Conservation (phyloP, 2,113 vertebrate genomes). For the Serilophus lunatus region DNA sequence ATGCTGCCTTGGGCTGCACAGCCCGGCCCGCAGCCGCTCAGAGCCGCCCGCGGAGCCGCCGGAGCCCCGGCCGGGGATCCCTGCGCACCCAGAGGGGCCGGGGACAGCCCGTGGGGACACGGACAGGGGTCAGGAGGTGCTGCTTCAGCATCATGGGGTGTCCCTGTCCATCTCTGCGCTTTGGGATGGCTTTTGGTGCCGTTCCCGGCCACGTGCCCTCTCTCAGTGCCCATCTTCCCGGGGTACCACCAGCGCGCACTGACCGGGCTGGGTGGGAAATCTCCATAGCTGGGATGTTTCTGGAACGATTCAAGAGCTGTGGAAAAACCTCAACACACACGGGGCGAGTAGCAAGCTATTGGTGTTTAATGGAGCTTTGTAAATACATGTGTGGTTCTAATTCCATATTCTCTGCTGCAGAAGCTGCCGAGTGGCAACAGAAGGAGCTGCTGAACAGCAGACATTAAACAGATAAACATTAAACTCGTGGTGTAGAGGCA, state of each 20-base stretch:
- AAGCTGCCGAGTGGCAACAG: background rate
- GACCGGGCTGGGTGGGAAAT: background rate
- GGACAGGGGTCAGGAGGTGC: background rate
- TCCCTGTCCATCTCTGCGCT: accelerated
- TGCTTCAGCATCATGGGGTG: background rate
- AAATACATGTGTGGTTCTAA: background rate
- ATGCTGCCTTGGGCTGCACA: slow-evolving; percentile 36
- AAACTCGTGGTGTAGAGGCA: background rate
- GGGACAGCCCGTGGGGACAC: background rate
- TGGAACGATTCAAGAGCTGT: accelerated
- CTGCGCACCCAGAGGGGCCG: accelerated
- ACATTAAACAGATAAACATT: background rate
- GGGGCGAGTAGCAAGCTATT: background rate
- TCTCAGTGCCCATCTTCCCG: accelerated
- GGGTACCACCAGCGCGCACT: accelerated
- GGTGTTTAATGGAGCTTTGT: background rate
- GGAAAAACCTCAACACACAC: background rate
- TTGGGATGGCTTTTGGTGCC: background rate
- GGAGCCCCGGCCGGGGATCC: background rate
- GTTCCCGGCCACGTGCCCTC: accelerated
- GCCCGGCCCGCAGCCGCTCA: background rate
- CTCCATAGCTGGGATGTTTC: background rate
- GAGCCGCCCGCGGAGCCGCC: background rate
- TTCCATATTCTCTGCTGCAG: background rate
- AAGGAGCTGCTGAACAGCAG: background rate